Conservation (phyloP, 2,113 vertebrate genomes). For the Lucifuga dentata region DNA sequence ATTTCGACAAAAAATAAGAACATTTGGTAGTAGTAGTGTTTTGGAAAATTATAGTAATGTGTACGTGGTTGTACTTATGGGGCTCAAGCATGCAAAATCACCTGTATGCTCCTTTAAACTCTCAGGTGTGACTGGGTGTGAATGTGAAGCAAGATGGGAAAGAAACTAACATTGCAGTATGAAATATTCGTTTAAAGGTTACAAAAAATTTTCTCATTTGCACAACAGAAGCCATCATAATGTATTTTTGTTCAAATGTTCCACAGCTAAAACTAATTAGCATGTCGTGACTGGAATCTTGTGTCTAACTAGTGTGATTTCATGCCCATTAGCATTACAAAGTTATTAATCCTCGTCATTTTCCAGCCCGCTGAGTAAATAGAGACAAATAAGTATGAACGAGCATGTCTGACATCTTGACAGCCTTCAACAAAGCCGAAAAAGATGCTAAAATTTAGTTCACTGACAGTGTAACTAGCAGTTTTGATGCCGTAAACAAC, state of each 20-base stretch:
- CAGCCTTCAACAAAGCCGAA: background rate
- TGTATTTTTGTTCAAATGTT: background rate
- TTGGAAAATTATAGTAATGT: too few relatives aligned
- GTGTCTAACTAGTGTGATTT: background rate
- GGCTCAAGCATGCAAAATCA: too few relatives aligned
- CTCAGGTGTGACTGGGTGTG: background rate
- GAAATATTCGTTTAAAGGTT: background rate
- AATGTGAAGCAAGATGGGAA: background rate
- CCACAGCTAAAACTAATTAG: conserved; percentile 1
- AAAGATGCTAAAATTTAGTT: background rate
- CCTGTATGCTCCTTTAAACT: background rate
- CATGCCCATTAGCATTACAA: conserved; percentile 28
- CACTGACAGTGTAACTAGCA: background rate
- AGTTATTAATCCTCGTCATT: conserved; percentile 22
- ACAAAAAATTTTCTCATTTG: background rate
- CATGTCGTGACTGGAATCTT: background rate
- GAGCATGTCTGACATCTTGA: background rate
- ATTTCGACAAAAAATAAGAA: too few relatives aligned
- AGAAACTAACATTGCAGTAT: background rate
- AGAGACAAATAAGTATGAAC: background rate
- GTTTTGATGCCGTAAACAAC: background rate
- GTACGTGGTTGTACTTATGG: too few relatives aligned
- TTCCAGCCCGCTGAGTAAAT: conserved; percentile 1
- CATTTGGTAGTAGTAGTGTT: too few relatives aligned
- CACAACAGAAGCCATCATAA: conserved; percentile 23